Percentiles rank a stretch among this genome's conserved stretches.
Evolutionary conservation across 1,140 invertebrate genomes (phyloP).

Genomic region (Campoletis sonorensis): DNA sequence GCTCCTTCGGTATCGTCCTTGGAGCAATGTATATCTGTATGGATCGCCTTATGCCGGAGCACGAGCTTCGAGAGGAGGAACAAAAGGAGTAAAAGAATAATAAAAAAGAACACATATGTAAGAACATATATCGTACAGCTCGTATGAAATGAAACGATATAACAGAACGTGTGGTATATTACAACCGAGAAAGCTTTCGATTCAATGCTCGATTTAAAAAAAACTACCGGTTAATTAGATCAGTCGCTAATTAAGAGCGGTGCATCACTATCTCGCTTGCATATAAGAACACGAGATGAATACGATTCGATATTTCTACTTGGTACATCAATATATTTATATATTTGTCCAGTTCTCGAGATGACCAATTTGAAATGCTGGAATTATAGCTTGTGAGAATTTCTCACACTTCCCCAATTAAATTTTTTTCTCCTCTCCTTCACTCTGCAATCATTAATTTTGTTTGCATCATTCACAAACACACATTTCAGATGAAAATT

Average conservation of each 20-base stretch:
- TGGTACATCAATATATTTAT: not conserved
- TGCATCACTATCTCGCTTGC: constrained; percentile 24
- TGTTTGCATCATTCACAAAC: no score
- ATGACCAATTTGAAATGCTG: no score
- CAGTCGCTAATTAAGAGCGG: constrained; percentile 34
- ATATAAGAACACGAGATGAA: constrained; percentile 25
- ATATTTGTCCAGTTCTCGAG: not conserved
- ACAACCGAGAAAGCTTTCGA: not conserved
- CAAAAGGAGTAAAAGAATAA: not conserved
- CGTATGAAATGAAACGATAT: constrained; percentile 5
- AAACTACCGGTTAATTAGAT: constrained; percentile 31
- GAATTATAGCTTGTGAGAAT: no score
- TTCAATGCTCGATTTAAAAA: not conserved
- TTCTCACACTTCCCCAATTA: no score
- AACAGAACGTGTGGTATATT: constrained; percentile 16
- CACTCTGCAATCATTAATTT: no score
- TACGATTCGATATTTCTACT: constrained; percentile 4
- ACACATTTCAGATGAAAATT: no score
- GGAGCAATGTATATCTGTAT: constrained; percentile 18
- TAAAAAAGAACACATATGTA: not conserved
- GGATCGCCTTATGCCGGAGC: not conserved
- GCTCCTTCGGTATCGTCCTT: constrained; percentile 33
- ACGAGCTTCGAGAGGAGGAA: constrained; percentile 1
- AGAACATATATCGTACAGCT: not conserved
- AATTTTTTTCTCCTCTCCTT: no score